These are phyloP conservation scores for Nasua narica DNA, from an alignment of 2,797 vertebrate species.

Conservation along the genomic window DNA sequence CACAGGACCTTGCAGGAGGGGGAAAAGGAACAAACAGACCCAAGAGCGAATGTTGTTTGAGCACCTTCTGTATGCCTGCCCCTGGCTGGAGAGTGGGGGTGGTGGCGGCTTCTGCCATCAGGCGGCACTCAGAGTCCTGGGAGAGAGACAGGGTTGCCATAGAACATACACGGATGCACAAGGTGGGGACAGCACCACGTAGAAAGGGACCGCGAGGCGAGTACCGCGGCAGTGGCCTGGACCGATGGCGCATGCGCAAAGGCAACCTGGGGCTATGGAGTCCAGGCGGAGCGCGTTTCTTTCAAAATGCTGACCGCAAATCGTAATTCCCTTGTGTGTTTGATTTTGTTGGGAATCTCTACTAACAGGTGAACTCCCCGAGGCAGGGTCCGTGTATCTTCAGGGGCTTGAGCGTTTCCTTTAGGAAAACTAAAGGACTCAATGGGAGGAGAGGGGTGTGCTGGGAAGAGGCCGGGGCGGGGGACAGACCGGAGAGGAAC, in stretches of 20 bases:
- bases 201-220: not conserved
- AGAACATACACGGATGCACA: rapidly evolving
- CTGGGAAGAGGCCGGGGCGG: not conserved
- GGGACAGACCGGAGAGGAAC: not conserved
- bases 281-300: not conserved
- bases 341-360: not conserved
- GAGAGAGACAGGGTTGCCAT: too few relatives aligned
- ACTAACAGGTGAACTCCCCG: not conserved
- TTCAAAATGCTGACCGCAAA: not conserved
- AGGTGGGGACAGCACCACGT: rapidly evolving
- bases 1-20: not conserved
- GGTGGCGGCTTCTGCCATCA: not conserved
- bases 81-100: not conserved
- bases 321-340: rapidly evolving
- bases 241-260: not conserved
- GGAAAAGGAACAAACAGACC: not conserved
- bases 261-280: not conserved
- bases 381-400: not conserved
- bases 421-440: rapidly evolving
- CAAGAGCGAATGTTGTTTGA: not conserved
- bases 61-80: not conserved
- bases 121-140: not conserved
- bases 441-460: rapidly evolving
- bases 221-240: rapidly evolving
- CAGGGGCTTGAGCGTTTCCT: not conserved